phyloP scores from a whole-genome alignment of 2,797 vertebrate genomes.

The Morelia viridis region DNA sequence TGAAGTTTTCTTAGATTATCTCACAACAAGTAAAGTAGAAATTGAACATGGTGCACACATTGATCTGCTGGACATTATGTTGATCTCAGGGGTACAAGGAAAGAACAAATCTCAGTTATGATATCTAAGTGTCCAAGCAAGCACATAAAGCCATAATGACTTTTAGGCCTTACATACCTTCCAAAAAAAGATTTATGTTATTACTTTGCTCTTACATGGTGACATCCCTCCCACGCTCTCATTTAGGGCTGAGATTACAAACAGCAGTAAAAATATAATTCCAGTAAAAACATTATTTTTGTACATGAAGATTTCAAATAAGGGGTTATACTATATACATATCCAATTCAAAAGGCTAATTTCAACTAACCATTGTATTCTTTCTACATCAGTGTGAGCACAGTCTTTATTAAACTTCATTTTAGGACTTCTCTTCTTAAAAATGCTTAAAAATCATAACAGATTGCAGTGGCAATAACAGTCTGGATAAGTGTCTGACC shows the following conservation, averaged over 20 bases:
- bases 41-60: background rate
- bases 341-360: conserved; percentile 23
- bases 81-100: background rate
- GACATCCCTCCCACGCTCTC: background rate
- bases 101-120: background rate
- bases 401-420: background rate
- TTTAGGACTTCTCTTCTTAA: background rate
- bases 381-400: background rate
- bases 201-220: background rate
- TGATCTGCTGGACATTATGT: background rate
- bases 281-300: conserved; percentile 19
- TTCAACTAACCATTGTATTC: conserved; percentile 18
- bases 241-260: conserved; percentile 39
- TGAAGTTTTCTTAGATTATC: background rate
- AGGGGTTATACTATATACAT: conserved; percentile 37
- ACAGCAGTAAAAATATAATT: conserved; percentile 31
- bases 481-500: background rate
- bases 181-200: background rate
- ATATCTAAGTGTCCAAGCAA: background rate
- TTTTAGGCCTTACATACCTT: conserved; percentile 5
- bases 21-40: background rate
- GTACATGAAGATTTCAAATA: conserved; percentile 19
- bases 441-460: conserved; percentile 23
- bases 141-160: background rate
- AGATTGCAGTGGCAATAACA: background rate